Percentiles rank a stretch among this genome's conserved stretches.
Evolutionary conservation across 2,797 vertebrate species (phyloP).

Genomic region (Gymnothorax reevesii): DNA sequence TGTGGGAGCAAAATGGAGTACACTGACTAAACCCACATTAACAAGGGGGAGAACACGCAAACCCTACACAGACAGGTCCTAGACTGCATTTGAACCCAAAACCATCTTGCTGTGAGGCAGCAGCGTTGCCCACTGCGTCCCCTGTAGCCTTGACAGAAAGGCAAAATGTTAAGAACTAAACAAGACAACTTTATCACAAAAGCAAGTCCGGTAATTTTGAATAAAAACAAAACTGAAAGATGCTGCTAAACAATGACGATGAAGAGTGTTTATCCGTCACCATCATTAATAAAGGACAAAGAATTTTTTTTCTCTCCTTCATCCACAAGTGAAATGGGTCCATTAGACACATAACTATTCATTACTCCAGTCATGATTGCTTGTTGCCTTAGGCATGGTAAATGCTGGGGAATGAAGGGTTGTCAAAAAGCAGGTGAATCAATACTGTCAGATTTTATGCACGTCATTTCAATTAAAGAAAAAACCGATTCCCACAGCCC

Average conservation of each 20-base stretch:
- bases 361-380: constrained; percentile 15
- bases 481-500: constrained; percentile 16
- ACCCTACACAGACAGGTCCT: too few relatives aligned
- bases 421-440: constrained; percentile 1
- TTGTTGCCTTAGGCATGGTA: background rate
- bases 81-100: too few relatives aligned
- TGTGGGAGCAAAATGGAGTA: too few relatives aligned
- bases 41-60: too few relatives aligned
- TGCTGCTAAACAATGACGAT: background rate
- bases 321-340: background rate
- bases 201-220: background rate
- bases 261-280: background rate
- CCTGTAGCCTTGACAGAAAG: background rate
- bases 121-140: too few relatives aligned
- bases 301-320: background rate
- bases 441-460: constrained; percentile 16
- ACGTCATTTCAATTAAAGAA: constrained; percentile 28
- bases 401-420: background rate
- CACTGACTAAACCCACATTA: too few relatives aligned
- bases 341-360: constrained; percentile 12
- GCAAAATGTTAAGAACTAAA: background rate
- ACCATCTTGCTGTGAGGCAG: background rate
- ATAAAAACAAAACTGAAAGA: background rate
- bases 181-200: background rate
- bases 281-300: background rate